A percentile compares a stretch with the other conserved stretches of the same genome.
These are phyloP conservation scores for Hirtodrosophila duncani DNA, from an alignment of 2,888 invertebrate genomes.

Conservation along the genomic window DNA sequence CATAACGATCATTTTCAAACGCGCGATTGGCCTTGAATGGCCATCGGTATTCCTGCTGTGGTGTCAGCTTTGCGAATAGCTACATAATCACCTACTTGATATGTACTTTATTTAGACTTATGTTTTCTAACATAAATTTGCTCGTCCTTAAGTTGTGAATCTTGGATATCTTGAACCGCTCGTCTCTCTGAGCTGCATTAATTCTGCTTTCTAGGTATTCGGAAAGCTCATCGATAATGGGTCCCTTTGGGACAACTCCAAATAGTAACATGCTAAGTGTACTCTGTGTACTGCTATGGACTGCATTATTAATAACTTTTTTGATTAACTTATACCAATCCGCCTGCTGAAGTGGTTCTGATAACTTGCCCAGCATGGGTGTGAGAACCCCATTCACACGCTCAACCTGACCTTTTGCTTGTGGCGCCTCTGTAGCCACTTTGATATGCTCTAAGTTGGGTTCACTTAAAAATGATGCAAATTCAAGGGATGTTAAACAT, in stretches of 20 bases:
- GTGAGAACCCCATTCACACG: neutral
- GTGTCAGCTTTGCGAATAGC: neutral
- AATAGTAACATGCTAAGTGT: constrained; percentile 7
- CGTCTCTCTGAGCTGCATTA: neutral
- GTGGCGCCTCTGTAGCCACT: neutral
- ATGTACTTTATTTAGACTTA: neutral
- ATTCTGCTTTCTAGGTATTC: neutral
- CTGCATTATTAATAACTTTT: constrained; percentile 8
- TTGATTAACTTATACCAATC: neutral
- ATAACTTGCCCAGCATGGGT: constrained; percentile 1
- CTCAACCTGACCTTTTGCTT: constrained; percentile 3
- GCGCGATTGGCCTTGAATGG: too few relatives aligned
- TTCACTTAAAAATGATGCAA: neutral
- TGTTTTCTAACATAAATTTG: neutral
- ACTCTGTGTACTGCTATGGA: neutral
- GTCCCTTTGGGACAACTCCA: neutral
- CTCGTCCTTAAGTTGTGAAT: neutral
- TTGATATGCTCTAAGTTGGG: neutral
- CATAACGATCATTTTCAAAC: too few relatives aligned
- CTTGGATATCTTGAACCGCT: neutral
- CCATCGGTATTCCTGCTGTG: neutral
- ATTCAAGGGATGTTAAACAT: constrained; percentile 11
- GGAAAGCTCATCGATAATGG: neutral
- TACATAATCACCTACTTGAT: constrained; percentile 1
- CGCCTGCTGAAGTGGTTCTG: neutral